Evolutionary conservation across 2,113 vertebrate genomes (phyloP), one percentile per base, ranked within the genome.

Genomic region (Catharus fuscescens): DNA sequence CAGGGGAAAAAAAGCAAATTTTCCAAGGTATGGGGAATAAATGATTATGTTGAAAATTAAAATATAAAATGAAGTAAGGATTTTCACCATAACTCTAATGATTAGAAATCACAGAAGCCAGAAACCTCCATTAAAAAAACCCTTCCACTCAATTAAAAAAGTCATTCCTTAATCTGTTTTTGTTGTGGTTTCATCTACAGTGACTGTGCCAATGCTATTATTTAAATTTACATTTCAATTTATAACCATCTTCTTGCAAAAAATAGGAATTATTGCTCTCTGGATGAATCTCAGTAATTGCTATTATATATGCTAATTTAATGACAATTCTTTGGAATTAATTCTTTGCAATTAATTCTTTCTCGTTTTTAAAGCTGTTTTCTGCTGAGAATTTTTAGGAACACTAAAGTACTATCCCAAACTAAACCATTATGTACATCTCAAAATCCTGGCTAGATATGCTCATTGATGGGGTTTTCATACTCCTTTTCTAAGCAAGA

Each of bases 1-100:
- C 38, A 42, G 5, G 14, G 5, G 17, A 18, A 45, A 29, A n/a
- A 60, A 32, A 10, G 8, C 3, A 19, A 0, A 1, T 9, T 53
- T 61, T 76, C 23, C 15, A 44, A 69, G 23, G 2, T 34, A 44
- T 6, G 8, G 6, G 17, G 73, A 88, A 36, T 19, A 53, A 28
- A 78, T 38, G 3, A 29, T 44, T 8, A 42, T 36, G 32, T 47
- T 50, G 21, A 11, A 71, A 86, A 83, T 59, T 31, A 26, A 19
- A 57, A 38, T 14, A 16, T 14, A 53, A 80, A 84, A 62, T 61
- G 48, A 14, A 65, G 7, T 72, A 50, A 53, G 6, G 4, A 5
- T 47, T 69, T 76, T 89, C 6, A 80, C 47, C 23, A 4, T 18
- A 90, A 56, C 1, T 26, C 4, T 42, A 36, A 40, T 25, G 5